A percentile compares a stretch with the other conserved stretches of the same genome.
Evolutionary conservation across 1,140 invertebrate species (phyloP).

Genomic region (Muscidifurax raptorellus): DNA sequence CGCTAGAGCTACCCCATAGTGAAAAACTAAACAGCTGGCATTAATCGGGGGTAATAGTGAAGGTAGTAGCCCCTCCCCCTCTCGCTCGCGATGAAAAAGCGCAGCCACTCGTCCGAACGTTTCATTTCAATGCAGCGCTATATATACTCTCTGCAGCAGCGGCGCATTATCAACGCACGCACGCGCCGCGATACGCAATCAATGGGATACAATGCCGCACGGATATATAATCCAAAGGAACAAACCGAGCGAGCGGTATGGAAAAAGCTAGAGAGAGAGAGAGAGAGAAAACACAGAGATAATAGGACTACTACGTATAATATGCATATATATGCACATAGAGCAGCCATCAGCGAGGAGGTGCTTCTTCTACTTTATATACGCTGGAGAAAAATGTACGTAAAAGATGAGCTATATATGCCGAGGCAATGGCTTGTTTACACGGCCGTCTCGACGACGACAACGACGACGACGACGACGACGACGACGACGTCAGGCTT

Average conservation of each 20-base stretch:
- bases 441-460: not conserved
- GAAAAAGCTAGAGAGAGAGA: not conserved
- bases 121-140: not conserved
- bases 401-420: not conserved
- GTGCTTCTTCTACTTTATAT: too few species aligned
- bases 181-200: not conserved
- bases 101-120: not conserved
- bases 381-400: not conserved
- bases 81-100: not conserved
- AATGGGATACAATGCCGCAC: constrained; percentile 19
- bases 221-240: not conserved
- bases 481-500: not conserved
- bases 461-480: not conserved
- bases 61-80: too few species aligned
- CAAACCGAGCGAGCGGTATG: not conserved
- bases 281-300: not conserved
- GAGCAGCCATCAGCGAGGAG: too few species aligned
- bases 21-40: not conserved
- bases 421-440: not conserved
- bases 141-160: too few species aligned
- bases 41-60: not conserved
- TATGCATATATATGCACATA: too few species aligned
- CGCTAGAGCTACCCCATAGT: not conserved
- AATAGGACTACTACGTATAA: too few species aligned
- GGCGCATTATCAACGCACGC: constrained; percentile 18